Evolutionary conservation across 2,113 vertebrate genomes (phyloP), one percentile per base, ranked within the genome.

Genomic region (Cephalopholis sonnerati): DNA sequence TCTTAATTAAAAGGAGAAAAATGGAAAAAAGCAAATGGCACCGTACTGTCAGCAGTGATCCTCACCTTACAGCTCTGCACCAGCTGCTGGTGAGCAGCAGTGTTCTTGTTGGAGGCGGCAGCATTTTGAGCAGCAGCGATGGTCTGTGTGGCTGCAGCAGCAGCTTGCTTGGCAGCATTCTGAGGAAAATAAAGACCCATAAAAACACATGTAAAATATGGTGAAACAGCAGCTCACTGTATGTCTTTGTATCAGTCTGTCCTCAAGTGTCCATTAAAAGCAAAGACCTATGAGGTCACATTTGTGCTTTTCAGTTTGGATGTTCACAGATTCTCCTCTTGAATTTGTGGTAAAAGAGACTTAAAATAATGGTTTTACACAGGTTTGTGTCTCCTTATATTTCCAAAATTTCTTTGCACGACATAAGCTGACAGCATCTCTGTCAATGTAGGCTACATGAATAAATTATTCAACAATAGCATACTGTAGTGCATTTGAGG

Each of bases 41-140:
- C 8, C 17, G 22, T 13, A 10, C 20, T 44, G 51, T 24, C 22
- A 39, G 72, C 48, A 36, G 1, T 59, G 50, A 71, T 44, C 16
- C 89, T 79, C 95, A 99, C 98, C 98, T 99, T 99, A 81, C 98
- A 99, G 96, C 98, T 99, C 94, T 99, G 97, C 59, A 99, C 98
- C 79, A 99, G 96, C 77, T 98, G 98, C 93, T 99, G 98, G 91
- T 99, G 98, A 58, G 98, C 97, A 1, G 97, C 94, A 0, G 97
- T 96, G 94, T 99, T 99, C 96, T 98, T 99, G 88, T 99, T 99
- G 81, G 98, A 99, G 71, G 96, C 91, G 0, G 98, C 97, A 1
- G 98, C 98, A 1, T 99, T 99, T 90, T 99, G 98, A 59, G 98
- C 97, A 22, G 98, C 98, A 1, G 98, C 98, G 1, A 99, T 99